Evolutionary conservation across 2,888 invertebrate species (phyloP).

Genomic region (Nysson spinosus): DNA sequence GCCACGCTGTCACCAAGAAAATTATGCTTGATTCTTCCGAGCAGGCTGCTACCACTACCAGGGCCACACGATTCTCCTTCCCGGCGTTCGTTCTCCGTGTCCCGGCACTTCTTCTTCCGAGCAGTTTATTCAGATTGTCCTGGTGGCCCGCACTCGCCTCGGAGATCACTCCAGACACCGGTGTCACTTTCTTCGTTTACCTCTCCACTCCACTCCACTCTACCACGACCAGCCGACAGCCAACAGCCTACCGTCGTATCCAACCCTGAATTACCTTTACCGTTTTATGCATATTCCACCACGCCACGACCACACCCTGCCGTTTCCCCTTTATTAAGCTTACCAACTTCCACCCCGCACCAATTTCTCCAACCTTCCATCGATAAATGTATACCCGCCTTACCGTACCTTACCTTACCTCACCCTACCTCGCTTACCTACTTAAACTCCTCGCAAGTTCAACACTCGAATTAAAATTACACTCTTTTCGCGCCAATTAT

Average conservation of each 20-base stretch:
- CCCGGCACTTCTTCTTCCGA: conserved; percentile 38
- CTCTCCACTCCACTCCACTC: background rate
- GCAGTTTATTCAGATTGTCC: conserved; percentile 68
- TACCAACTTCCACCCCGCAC: conserved; percentile 8
- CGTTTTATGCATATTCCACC: conserved; percentile 61
- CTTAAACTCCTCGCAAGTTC: too few species aligned
- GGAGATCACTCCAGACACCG: conserved; percentile 3
- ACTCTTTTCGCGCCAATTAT: too few species aligned
- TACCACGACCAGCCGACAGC: background rate
- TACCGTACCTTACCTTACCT: too few species aligned
- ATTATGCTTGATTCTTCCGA: conserved; percentile 70
- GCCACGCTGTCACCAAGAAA: conserved; percentile 73
- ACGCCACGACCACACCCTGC: conserved; percentile 35
- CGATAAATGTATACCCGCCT: too few species aligned
- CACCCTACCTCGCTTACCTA: too few species aligned
- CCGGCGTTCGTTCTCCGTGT: conserved; percentile 22
- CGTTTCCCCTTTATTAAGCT: conserved; percentile 30
- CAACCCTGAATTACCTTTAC: conserved; percentile 57
- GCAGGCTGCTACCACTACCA: conserved; percentile 34
- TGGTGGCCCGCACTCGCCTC: background rate
- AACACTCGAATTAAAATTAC: too few species aligned
- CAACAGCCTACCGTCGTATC: background rate
- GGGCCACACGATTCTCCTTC: conserved; percentile 23
- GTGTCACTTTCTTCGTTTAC: background rate
- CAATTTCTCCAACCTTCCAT: too few species aligned